Conservation (phyloP, 2,113 vertebrate genomes). For the Trinectes maculatus region DNA sequence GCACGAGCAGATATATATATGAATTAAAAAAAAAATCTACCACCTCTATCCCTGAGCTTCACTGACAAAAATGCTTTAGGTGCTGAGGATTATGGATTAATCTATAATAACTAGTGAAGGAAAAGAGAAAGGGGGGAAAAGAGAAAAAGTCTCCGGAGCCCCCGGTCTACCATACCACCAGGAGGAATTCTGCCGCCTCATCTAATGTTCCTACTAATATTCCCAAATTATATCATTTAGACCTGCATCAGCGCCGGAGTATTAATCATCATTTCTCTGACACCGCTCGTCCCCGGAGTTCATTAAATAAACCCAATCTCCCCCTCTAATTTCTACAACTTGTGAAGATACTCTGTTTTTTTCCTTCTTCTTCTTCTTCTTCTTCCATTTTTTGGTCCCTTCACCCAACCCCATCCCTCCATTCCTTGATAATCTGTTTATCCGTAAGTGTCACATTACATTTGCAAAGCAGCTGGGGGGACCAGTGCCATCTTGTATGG, state of each 20-base stretch:
- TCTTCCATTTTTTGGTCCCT: neutral
- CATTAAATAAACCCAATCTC: conserved; percentile 59
- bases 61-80: conserved; percentile 77
- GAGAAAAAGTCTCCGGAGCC: conserved; percentile 31
- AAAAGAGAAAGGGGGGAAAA: conserved; percentile 55
- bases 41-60: conserved; percentile 63
- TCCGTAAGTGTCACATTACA: conserved; percentile 78
- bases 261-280: conserved; percentile 67
- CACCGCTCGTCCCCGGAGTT: conserved; percentile 59
- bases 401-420: conserved; percentile 24
- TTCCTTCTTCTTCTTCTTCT: neutral
- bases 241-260: conserved; percentile 46
- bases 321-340: conserved; percentile 48
- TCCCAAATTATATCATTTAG: conserved; percentile 70
- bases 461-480: conserved; percentile 78
- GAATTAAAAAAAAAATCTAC: conserved; percentile 8
- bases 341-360: conserved; percentile 15
- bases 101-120: conserved; percentile 74
- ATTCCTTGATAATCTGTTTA: conserved; percentile 80
- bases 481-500: conserved; percentile 67
- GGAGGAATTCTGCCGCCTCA: conserved; percentile 60
- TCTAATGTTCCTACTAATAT: conserved; percentile 65
- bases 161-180: conserved; percentile 22
- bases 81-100: conserved; percentile 77
- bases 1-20: conserved; percentile 54